These are phyloP conservation scores for Microctenopoma lineatum DNA, from an alignment of 2,797 vertebrate genomes.

Conservation along the genomic window DNA sequence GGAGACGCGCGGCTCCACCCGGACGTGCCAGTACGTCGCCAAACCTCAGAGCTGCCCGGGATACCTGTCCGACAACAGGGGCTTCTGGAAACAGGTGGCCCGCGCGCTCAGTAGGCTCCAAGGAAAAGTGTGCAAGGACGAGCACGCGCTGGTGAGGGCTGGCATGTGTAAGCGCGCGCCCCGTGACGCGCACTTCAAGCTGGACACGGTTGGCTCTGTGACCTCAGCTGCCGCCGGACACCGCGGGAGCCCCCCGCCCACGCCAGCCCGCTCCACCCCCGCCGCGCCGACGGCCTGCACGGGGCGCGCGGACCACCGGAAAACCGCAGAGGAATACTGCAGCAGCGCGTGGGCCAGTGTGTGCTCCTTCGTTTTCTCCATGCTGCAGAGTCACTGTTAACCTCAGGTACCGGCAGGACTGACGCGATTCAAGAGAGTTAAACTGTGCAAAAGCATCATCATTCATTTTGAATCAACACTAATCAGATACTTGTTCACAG, in stretches of 20 bases:
- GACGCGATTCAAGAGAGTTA: no score
- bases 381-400: slow-evolving; percentile 87
- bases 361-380: slow-evolving; percentile 87
- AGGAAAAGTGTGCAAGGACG: slow-evolving; percentile 80
- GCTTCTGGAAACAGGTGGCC: slow-evolving; percentile 89
- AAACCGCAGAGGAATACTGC: slow-evolving; percentile 86
- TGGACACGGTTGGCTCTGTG: slow-evolving; percentile 39
- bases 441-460: neutral
- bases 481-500: neutral
- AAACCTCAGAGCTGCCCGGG: slow-evolving; percentile 82
- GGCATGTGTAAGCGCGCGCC: slow-evolving; percentile 86
- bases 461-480: no score
- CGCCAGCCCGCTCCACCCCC: neutral
- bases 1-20: slow-evolving; percentile 18
- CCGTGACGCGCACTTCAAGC: slow-evolving; percentile 81
- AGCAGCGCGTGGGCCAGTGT: slow-evolving; percentile 82
- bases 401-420: neutral
- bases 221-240: neutral
- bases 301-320: slow-evolving; percentile 73
- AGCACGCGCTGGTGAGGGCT: slow-evolving; percentile 78
- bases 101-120: slow-evolving; percentile 83
- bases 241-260: rapidly evolving
- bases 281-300: slow-evolving; percentile 63
- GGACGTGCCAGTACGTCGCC: slow-evolving; percentile 84
- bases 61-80: slow-evolving; percentile 67